A percentile compares a stretch with the other conserved stretches of the same genome.
Evolutionary conservation across 2,113 vertebrate species (phyloP).

Genomic region (Siniperca chuatsi): DNA sequence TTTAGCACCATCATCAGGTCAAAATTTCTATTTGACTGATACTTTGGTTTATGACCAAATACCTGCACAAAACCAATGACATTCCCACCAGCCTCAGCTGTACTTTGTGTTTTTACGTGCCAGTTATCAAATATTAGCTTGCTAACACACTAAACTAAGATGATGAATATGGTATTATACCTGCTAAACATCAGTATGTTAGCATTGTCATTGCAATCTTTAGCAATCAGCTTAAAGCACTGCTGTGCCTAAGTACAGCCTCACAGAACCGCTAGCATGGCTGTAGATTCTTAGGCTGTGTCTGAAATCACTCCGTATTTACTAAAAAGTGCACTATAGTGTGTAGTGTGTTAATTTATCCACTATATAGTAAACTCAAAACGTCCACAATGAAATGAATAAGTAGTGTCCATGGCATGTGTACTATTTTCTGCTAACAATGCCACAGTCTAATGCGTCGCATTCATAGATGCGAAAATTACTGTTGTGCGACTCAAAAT

Average conservation of each 20-base stretch:
- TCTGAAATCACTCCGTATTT: too few relatives aligned
- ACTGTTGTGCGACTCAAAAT: too few relatives aligned
- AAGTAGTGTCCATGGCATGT: too few relatives aligned
- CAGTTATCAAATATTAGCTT: background rate
- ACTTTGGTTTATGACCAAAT: background rate
- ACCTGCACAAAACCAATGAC: background rate
- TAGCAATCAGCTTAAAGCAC: background rate
- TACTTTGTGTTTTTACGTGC: background rate
- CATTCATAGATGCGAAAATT: background rate
- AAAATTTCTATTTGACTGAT: too few relatives aligned
- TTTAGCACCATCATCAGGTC: background rate
- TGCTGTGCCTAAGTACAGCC: background rate
- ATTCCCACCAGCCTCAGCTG: background rate
- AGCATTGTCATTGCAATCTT: background rate
- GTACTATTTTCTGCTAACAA: too few relatives aligned
- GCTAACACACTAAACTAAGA: background rate
- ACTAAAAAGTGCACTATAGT: too few relatives aligned
- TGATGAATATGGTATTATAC: background rate
- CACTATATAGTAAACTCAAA: too few relatives aligned
- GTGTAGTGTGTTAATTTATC: too few relatives aligned
- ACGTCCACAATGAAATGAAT: too few relatives aligned
- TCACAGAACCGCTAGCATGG: too few relatives aligned
- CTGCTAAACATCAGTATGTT: background rate
- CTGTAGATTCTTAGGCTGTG: too few relatives aligned
- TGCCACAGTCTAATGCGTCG: too few relatives aligned